Percentiles rank a stretch among this genome's conserved stretches.
phyloP scores from a whole-genome alignment of 92 coral and sea anemone genomes.

The Epizoanthus ramosus region DNA sequence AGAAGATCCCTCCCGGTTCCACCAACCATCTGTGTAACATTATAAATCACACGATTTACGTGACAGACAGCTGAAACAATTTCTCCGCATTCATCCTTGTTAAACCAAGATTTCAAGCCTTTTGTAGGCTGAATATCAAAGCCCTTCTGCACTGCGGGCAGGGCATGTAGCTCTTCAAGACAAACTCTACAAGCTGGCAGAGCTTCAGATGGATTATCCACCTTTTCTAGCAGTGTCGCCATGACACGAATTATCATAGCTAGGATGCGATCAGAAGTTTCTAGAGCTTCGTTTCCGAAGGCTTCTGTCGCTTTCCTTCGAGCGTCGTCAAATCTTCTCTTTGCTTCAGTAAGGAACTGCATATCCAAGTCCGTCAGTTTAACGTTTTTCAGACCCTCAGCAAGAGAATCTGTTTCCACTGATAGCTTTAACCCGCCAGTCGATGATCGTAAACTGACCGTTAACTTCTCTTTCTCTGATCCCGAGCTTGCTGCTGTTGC shows the following conservation, averaged over 20 bases:
- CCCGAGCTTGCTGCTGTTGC: too few relatives aligned
- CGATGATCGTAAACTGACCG: too few relatives aligned
- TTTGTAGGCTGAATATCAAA: slow-evolving; percentile 9
- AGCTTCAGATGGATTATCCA: slow-evolving; percentile 34
- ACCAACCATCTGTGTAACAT: slow-evolving; percentile 8
- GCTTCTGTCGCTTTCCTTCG: slow-evolving; percentile 61
- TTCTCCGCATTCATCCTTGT: slow-evolving; percentile 41
- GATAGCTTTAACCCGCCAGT: too few relatives aligned
- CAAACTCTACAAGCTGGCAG: slow-evolving; percentile 41
- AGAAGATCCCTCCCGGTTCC: not conserved
- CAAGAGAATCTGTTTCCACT: not conserved
- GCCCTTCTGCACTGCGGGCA: slow-evolving; percentile 39
- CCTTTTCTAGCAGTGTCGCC: slow-evolving; percentile 58
- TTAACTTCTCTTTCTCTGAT: too few relatives aligned
- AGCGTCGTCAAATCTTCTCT: slow-evolving; percentile 46
- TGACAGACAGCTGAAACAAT: slow-evolving; percentile 32
- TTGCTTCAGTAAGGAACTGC: slow-evolving; percentile 25
- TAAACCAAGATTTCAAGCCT: slow-evolving; percentile 12
- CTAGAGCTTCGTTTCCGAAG: slow-evolving; percentile 57
- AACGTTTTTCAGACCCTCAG: slow-evolving; percentile 8
- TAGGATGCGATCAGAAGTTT: slow-evolving; percentile 48
- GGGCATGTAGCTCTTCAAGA: slow-evolving; percentile 43
- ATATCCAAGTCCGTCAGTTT: slow-evolving; percentile 3
- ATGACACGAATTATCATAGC: slow-evolving; percentile 60
- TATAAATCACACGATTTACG: slow-evolving; percentile 38